phyloP scores from a whole-genome alignment of 92 coral and sea anemone species.

The Blastomussa wellsi region DNA sequence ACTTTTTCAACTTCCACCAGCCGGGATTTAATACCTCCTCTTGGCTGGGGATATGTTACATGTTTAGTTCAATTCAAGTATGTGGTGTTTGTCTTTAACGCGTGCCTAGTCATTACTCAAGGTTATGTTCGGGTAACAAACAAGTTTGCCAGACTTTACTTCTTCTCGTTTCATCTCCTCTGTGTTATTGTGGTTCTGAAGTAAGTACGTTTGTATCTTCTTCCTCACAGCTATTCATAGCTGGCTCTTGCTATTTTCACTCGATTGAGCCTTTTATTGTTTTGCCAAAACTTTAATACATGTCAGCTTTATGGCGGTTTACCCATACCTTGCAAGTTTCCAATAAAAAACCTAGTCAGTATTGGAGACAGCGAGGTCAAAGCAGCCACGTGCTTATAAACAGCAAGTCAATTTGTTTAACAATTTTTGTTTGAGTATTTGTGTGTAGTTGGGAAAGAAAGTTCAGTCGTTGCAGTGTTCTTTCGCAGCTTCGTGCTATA shows the following conservation, averaged over 20 bases:
- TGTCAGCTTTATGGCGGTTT: background rate
- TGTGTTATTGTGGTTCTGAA: constrained; percentile 95
- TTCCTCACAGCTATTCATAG: background rate
- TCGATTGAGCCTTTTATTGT: background rate
- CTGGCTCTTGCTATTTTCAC: background rate
- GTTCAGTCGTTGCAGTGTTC: no score
- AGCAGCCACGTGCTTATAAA: background rate
- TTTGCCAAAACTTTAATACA: background rate
- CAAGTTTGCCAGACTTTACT: constrained; percentile 86
- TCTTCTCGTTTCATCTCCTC: constrained; percentile 87
- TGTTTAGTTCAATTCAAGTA: background rate
- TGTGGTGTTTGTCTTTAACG: constrained; percentile 45
- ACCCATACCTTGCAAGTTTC: background rate
- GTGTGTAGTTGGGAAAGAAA: no score
- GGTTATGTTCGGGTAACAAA: constrained; percentile 89
- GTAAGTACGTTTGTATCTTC: constrained; percentile 56
- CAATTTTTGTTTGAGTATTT: no score
- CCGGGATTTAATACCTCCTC: background rate
- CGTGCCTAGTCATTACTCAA: constrained; percentile 75
- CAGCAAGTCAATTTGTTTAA: no score
- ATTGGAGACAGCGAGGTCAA: background rate
- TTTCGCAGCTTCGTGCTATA: no score
- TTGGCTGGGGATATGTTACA: background rate
- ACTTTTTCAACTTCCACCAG: no score
- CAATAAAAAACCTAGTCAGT: background rate